A percentile compares a stretch with the other conserved stretches of the same genome.
These are phyloP conservation scores for Notodromas monacha DNA, from an alignment of 2,888 invertebrate genomes.

Conservation along the genomic window DNA sequence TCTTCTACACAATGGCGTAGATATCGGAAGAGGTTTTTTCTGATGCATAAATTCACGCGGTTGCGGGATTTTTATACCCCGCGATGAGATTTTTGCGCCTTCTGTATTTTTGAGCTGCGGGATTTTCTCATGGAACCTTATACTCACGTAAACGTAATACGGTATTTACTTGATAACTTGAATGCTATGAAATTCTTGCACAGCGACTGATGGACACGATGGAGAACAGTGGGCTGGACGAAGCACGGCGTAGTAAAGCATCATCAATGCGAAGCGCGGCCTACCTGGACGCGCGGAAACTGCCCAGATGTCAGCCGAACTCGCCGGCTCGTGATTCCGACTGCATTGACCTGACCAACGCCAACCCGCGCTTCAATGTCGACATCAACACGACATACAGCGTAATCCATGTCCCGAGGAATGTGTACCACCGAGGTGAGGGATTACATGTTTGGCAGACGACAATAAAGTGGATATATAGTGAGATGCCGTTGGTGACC, in stretches of 20 bases:
- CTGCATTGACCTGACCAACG: neutral
- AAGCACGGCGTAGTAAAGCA: no score
- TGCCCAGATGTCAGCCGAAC: no score
- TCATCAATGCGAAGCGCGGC: no score
- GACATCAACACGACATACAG: slow-evolving; percentile 42
- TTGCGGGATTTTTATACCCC: neutral
- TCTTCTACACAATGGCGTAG: no score
- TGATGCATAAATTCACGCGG: no score
- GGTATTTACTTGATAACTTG: neutral
- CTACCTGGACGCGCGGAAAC: no score
- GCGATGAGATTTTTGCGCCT: neutral
- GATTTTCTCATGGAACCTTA: no score
- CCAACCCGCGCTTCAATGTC: slow-evolving; percentile 38
- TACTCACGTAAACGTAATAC: slow-evolving; percentile 1
- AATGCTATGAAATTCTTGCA: neutral
- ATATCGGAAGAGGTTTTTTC: neutral
- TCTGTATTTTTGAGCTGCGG: neutral
- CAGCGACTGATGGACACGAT: slow-evolving; percentile 2
- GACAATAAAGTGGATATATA: slow-evolving; percentile 6
- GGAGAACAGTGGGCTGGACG: slow-evolving; percentile 5
- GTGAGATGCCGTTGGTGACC: neutral
- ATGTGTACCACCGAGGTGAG: slow-evolving; percentile 48
- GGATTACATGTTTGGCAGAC: neutral
- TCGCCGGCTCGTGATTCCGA: no score
- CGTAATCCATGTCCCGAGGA: slow-evolving; percentile 73